Percentiles rank a stretch among this genome's conserved stretches.
Evolutionary conservation across 2,113 vertebrate genomes (phyloP).

Genomic region (Ceuthmochares aereus): DNA sequence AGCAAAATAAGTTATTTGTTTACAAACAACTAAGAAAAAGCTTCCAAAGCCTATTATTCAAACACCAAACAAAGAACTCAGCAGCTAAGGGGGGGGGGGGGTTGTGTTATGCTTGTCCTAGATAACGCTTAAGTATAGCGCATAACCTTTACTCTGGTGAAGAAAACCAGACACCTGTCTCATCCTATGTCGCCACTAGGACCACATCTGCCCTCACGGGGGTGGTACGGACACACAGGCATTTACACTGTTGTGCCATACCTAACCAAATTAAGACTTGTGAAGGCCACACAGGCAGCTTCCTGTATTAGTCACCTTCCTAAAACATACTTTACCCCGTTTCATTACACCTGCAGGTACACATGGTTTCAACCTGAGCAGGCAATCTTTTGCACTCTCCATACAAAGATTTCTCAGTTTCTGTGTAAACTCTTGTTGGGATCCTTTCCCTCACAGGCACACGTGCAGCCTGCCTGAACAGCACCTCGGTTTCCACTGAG

Average conservation of each 20-base stretch:
- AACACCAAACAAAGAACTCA: not conserved
- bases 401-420: not conserved
- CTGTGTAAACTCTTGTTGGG: not conserved
- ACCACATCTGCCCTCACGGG: not conserved
- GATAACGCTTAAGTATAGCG: not conserved
- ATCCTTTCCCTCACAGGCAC: not conserved
- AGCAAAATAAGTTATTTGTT: slow-evolving; percentile 13
- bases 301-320: not conserved
- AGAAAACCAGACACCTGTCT: not conserved
- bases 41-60: not conserved
- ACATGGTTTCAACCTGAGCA: fast-evolving
- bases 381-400: not conserved
- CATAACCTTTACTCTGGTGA: not conserved
- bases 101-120: not conserved
- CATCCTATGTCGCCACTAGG: not conserved
- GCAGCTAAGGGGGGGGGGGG: fast-evolving
- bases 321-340: not conserved
- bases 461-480: fast-evolving
- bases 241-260: not conserved
- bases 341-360: not conserved
- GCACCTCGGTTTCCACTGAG: fast-evolving
- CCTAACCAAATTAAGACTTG: not conserved
- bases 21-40: not conserved
- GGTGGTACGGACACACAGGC: not conserved
- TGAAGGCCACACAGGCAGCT: not conserved